Percentiles rank a stretch among this genome's conserved stretches.
phyloP scores from a whole-genome alignment of 2,797 vertebrate species.

The Xenentodon cancila region DNA sequence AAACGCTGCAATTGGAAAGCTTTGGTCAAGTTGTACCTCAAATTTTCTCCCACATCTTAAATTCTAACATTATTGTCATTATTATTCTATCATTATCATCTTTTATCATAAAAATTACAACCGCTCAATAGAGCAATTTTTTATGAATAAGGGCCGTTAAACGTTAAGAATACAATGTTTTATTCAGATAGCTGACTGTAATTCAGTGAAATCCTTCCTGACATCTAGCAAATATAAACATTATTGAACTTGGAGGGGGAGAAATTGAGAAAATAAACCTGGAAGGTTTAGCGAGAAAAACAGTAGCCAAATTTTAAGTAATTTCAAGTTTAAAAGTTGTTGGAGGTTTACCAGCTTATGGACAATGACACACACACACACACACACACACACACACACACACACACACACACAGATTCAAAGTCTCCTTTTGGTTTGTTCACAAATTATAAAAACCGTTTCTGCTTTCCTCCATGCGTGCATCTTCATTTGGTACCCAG shows the following conservation, averaged over 20 bases:
- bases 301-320: constrained; percentile 43
- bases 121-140: no score
- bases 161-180: no score
- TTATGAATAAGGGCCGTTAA: no score
- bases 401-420: constrained; percentile 24
- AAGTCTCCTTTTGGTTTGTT: constrained; percentile 43
- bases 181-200: no score
- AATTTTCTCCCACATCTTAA: no score
- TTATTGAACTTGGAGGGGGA: not conserved
- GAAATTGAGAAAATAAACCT: constrained; percentile 4
- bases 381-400: constrained; percentile 5
- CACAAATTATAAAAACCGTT: constrained; percentile 22
- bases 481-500: constrained; percentile 12
- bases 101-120: no score
- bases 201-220: not conserved
- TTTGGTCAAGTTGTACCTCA: no score
- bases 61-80: no score
- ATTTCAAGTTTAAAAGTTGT: constrained; percentile 21
- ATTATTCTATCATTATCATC: no score
- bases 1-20: no score
- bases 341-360: constrained; percentile 40
- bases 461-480: constrained; percentile 7
- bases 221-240: not conserved
- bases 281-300: constrained; percentile 9
- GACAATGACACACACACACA: not conserved